Base-by-base conservation (phyloP, 1,140 invertebrate genomes). In the Hylaeus volcanicus region DNA sequence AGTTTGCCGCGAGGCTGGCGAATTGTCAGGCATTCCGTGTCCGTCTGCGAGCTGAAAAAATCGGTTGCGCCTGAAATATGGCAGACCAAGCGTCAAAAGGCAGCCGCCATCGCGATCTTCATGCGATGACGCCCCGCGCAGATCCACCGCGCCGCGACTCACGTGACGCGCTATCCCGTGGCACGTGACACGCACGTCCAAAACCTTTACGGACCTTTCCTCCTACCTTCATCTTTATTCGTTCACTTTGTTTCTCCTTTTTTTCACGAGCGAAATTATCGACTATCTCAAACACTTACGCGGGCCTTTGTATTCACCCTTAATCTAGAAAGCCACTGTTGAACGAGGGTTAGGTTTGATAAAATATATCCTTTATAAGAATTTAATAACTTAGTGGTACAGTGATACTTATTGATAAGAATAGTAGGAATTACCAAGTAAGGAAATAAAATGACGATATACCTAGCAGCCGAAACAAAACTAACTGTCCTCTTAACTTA, bases 1-100 rank as follows among this genome's bases (percentile, higher is more conserved):
- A 51, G 63, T 56, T 26, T 12, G 55, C 66, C 37, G 51, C 76
- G 70, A 68, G 39, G 48, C 1, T n/a, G 68, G 39, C 14, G 61
- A 58, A 85, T 83, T 86, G 68, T 64, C 73, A 88, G 72, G 86
- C 87, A 88, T 85, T 81, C 81, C 81, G 75, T 82, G 87, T 88
- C 14, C 73, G 63, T 39, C 26, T 26, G 63, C 64, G 55, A 79
- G 66, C 26, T 66, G 74, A 78, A 88, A 85, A 88, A 88, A 87
- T 84, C 72, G 71, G 66, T 43, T 76, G 66, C 11, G 53, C 53
- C 56, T 88, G 81, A 88, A 88, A 88, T 88, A 88, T 88, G 72
- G 87, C 64, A 86, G 74, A 9, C 51, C 65, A 58, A 58, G 55
- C 6, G n/a, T 86, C 77, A 83, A 88, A 88, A 88, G 87, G 81